Percentiles rank a stretch among this genome's conserved stretches.
Conservation (phyloP, 2,113 vertebrate species). For the Oncorhynchus tshawytscha region DNA sequence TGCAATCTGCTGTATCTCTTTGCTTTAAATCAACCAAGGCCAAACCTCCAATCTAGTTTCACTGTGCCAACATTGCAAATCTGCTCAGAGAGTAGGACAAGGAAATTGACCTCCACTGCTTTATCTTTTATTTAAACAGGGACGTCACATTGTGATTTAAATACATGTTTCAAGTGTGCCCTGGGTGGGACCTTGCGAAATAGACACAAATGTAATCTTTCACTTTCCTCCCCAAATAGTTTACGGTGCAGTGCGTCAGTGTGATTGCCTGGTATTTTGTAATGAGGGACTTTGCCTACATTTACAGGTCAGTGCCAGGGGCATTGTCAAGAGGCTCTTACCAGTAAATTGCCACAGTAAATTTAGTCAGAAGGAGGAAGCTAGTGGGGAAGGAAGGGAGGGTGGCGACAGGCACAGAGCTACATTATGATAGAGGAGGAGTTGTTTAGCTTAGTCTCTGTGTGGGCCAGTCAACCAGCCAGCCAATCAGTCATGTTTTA, state of each 20-base stretch:
- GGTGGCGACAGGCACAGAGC: constrained; percentile 54
- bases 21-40: no score
- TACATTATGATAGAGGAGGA: constrained; percentile 42
- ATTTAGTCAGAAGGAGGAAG: no score
- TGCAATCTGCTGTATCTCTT: no score
- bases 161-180: no score
- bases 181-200: background rate
- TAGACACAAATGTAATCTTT: background rate
- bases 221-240: no score
- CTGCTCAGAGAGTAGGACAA: no score
- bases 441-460: constrained; percentile 8
- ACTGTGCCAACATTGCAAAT: no score
- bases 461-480: constrained; percentile 39
- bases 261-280: constrained; percentile 1
- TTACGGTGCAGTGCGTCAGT: background rate
- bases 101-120: no score
- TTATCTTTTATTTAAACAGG: no score
- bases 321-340: constrained; percentile 23
- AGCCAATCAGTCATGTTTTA: constrained; percentile 56
- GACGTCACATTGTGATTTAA: no score
- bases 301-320: no score
- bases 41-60: no score
- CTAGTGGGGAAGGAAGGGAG: constrained; percentile 14
- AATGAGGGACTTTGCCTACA: constrained; percentile 37
- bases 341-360: constrained; percentile 46